Base-by-base conservation (phyloP, 2,888 invertebrate species). In the Germaria angustata region DNA sequence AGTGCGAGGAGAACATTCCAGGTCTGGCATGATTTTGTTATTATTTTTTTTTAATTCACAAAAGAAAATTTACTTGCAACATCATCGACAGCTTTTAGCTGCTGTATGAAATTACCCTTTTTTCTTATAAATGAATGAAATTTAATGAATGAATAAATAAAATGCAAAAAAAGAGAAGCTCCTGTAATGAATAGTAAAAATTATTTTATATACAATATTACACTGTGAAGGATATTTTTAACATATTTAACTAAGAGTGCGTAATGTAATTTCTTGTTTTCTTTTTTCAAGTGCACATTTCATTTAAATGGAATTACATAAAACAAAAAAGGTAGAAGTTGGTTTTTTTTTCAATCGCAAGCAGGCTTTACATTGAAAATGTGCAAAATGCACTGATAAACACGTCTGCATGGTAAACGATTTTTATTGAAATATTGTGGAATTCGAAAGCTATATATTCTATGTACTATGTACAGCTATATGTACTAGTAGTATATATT, bases 61-160 rank as follows among this genome's bases (percentile, higher is more conserved):
- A 53, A 77, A 77, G 41, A 61, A 17, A 41, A 77, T 32, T 77
- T 69, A 77, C 77, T 77, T 17, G 41, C 11, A 63, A 44, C 15
- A 69, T 69, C 59, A 44, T 24, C 13, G 41, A 6, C 28, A 28
- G 28, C 28, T 28, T n/a, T 28, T 6, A 28, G 39, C 53, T 34
- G 57, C 39, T 41, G 68, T 65, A 73, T 63, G 75, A 76, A 82
- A 79, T 82, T 79, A 76, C 79, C 65, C 79, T 63, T 73, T 55
- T 53, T 51, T 63, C 9, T 32, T n/a, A 63, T 22, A 59, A 49
- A 51, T 76, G 69, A 65, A 55, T 61, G 80, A 61, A 55, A 61
- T 44, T 59, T 28, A 28, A 20, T 44, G 34, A 41, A 39, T 22
- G n/a, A 53, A 68, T 41, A 11, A 61, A 15, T 61, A 46, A 24